Base-by-base conservation (phyloP, 2,113 vertebrate species). In the Melozone crissalis region DNA sequence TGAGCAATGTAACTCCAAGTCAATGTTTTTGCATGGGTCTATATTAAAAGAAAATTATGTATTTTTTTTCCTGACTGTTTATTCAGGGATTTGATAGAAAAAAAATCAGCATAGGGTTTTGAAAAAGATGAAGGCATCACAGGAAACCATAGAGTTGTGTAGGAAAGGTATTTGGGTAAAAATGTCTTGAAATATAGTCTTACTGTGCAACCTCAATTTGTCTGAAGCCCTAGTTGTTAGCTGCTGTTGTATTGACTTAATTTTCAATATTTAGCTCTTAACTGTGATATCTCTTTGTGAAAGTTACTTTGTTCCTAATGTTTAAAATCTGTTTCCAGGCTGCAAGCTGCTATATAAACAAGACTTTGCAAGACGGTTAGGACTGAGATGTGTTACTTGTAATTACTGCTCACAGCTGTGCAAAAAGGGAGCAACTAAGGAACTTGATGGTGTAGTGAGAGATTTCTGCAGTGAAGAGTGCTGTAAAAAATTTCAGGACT, bases 281-380 rank as follows among this genome's bases (percentile, higher is more conserved):
- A 74, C 61, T 78, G 86, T 85, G 74, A 89, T 92, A 93, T 93
- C 81, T 94, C 67, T 92, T 78, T 95, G 89, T 95, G 81, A 91
- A 91, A 93, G 88, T 93, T 89, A 95, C 74, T 91, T 83, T 97
- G 90, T 96, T 96, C 91, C 96, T 97, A 95, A 97, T 91, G 73
- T 92, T 94, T 95, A 96, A 96, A 95, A 84, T 74, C 97, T 97
- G 57, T 97, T 95, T 98, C 85, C 97, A 99, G 99, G 99, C 72
- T 99, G 99, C 96, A 99, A 99, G 97, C 98, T 99, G 81, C 97
- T 99, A 69, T 99, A 98, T 96, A 99, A 99, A 98, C 99, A 99
- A 97, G 99, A 99, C 95, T 99, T 99, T 96, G 98, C 99, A 97
- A 98, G 98, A 90, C 98, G 98, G 71, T 98, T 99, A 97, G 99